Base-by-base conservation (phyloP, 2,113 vertebrate genomes). In the Zingel zingel region DNA sequence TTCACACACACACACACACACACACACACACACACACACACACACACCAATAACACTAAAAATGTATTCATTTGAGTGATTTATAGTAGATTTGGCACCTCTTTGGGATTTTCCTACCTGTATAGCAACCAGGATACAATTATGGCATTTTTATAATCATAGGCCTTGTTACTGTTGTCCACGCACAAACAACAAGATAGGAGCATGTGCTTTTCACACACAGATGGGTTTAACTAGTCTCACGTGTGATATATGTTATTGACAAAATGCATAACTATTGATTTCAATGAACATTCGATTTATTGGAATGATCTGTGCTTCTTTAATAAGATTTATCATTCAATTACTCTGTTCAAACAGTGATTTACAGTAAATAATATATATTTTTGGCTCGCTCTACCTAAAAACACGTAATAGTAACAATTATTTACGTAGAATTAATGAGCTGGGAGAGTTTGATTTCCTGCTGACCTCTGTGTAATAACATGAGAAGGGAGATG, bases 141-240 rank as follows among this genome's bases (percentile, higher is more conserved):
- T 58, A 66, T 33, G 27, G 14, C 59, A 48, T 15, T 39, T 88
- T 86, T 83, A 85, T 65, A 18, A 80, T 73, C 65, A 50, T 18
- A 53, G n/a, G 39, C 27, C 63, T 74, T 62, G 16, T 62, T 81
- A 61, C 12, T 47, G n/a, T 62, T 81, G 59, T 82, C 56, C 61
- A 39, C 54, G 53, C 36, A 39, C n/a, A 54, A 54, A 85, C 11
- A 72, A 80, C 76, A 87, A 88, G 33, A 66, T 18, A 2, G 51
- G 30, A 65, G 48, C 59, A 69, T 59, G 25, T 77, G 62, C 47
- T 59, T 68, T 69, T 75, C 1, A 1, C 77, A 21, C 50, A 43
- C 84, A 88, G 84, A 75, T 88, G 82, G 8, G 67, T 54, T 85
- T 88, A 88, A 76, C 65, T 50, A 56, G 39, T 48, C 0, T 21